Evolutionary conservation across 2,888 invertebrate species (phyloP), one percentile per base, ranked within the genome.

Genomic region (Carabus problematicus): DNA sequence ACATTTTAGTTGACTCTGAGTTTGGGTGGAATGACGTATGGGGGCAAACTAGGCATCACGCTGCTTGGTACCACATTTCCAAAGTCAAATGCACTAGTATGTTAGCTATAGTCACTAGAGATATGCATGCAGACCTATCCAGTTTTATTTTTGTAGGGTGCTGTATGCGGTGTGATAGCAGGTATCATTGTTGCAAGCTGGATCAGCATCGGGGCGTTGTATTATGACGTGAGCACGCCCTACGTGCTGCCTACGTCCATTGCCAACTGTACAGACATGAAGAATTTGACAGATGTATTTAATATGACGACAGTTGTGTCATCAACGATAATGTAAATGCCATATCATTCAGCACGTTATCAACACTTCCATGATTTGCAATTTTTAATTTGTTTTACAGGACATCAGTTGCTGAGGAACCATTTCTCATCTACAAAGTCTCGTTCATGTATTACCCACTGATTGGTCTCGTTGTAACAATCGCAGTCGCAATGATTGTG

Each of bases 361-460:
- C n/a, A n/a, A n/a, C n/a, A n/a, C n/a, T n/a, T n/a, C n/a, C n/a
- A n/a, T n/a, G n/a, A n/a, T n/a, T n/a, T n/a, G n/a, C n/a, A n/a
- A n/a, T n/a, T 29, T 29, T 29, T 29, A 29, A 29, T 29, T 29
- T n/a, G n/a, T n/a, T 29, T 29, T 29, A 6, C 29, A 29, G 29
- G 6, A 29, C 29, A 29, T 6, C 41, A 1, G 14, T 41, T 3
- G 3, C 42, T 18, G 16, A 4, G 6, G 64, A 64, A 45, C 56
- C 64, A 56, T 56, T 64, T 39, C 29, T 64, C 39, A 9, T 64
- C 19, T 64, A 56, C 29, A 45, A 64, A 56, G 43, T 64, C 19
- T 64, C 64, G 6, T 56, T 56, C 11, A 19, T 64, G 42, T 56
- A 42, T 56, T 64, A 64, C 12, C 18, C 64, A 12, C 12, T 56